Conservation (phyloP, 2,888 invertebrate genomes). For the Agriotes lineatus region DNA sequence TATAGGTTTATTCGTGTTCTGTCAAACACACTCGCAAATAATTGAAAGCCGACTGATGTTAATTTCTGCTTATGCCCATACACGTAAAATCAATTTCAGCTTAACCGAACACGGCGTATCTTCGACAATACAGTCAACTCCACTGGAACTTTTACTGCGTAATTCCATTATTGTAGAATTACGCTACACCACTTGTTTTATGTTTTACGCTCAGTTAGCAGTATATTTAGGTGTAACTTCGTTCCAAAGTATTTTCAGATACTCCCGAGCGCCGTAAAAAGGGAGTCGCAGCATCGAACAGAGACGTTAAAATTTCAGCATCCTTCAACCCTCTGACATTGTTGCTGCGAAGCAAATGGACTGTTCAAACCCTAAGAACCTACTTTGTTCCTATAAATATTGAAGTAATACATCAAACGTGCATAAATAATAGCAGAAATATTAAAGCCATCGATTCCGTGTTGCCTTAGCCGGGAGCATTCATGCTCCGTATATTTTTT, state of each 20-base stretch:
- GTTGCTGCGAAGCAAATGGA: conserved; percentile 33
- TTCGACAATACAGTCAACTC: neutral
- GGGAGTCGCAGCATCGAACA: neutral
- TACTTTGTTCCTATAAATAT: conserved; percentile 37
- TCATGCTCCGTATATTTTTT: conserved; percentile 39
- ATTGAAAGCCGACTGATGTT: too few relatives aligned
- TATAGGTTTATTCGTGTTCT: too few relatives aligned
- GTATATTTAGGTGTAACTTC: neutral
- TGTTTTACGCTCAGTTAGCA: too few relatives aligned
- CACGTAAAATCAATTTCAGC: too few relatives aligned
- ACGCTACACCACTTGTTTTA: neutral
- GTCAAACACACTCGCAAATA: too few relatives aligned
- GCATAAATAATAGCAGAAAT: conserved; percentile 41
- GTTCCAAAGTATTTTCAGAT: neutral
- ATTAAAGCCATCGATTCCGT: conserved; percentile 42
- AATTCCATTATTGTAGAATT: neutral
- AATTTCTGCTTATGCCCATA: too few relatives aligned
- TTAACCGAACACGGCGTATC: neutral
- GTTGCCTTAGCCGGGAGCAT: conserved; percentile 25
- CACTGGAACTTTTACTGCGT: neutral
- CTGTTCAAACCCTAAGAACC: conserved; percentile 34
- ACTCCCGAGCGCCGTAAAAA: neutral
- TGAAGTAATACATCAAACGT: conserved; percentile 44
- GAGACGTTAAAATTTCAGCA: conserved; percentile 31
- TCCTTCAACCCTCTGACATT: conserved; percentile 22